These are phyloP conservation scores for Pseudolaguvia tuberculata DNA, from an alignment of 2,113 vertebrate genomes.

Conservation along the genomic window DNA sequence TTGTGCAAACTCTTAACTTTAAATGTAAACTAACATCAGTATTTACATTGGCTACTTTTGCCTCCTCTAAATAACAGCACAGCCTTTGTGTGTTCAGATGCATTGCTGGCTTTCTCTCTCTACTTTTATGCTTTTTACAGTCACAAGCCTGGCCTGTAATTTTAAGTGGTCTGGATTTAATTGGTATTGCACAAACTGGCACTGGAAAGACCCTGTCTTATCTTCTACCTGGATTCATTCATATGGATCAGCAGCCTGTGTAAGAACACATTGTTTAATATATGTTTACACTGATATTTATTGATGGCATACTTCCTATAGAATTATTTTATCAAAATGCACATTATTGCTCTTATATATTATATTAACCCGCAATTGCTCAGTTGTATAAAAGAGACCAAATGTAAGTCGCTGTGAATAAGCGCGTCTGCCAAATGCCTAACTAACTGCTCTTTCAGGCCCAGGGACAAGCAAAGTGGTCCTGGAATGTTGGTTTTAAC, in stretches of 20 bases:
- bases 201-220: constrained; percentile 93
- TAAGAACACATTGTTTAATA: constrained; percentile 60
- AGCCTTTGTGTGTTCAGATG: too few relatives aligned
- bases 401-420: too few relatives aligned
- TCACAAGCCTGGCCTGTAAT: constrained; percentile 91
- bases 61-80: too few relatives aligned
- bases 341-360: too few relatives aligned
- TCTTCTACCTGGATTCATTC: constrained; percentile 92
- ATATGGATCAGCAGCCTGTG: constrained; percentile 86
- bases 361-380: too few relatives aligned
- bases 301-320: background rate
- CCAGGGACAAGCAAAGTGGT: constrained; percentile 67
- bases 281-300: background rate
- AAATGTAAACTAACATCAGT: background rate
- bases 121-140: constrained; percentile 61
- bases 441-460: constrained; percentile 64
- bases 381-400: too few relatives aligned
- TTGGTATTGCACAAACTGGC: constrained; percentile 93
- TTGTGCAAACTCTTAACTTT: too few relatives aligned
- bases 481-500: constrained; percentile 94
- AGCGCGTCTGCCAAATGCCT: too few relatives aligned
- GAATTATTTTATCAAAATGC: background rate
- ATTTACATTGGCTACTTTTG: too few relatives aligned
- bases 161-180: constrained; percentile 87
- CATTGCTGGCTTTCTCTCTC: background rate